Base-by-base conservation (phyloP, 2,797 vertebrate genomes). In the Rhabdophis nuchalis region DNA sequence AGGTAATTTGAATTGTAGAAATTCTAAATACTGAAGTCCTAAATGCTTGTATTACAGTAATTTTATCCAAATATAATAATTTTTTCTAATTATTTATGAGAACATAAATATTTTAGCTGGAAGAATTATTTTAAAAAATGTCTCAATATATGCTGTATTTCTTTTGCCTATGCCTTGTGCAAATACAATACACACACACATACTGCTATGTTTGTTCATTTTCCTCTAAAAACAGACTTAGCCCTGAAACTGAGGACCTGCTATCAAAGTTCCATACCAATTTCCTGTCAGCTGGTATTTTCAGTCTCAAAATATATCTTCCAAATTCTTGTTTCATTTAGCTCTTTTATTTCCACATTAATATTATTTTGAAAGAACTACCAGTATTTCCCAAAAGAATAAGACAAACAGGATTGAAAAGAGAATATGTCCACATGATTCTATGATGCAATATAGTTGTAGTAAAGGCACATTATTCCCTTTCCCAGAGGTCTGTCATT, bases 181-280 rank as follows among this genome's bases (percentile, higher is more conserved):
- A 89, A 54, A 89, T 11, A 41, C 9, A 64, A 32, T 56, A 23
- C 14, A 61, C 85, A 58, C 56, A 25, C 3, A 27, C 2, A n/a
- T n/a, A 10, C 58, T 85, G 46, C 91, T 86, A 56, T 89, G 32
- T 86, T 89, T 85, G 56, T 86, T 50, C 46, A 86, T 36, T 92
- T 92, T 32, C 27, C 58, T 88, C 77, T 89, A 86, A 92, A 92
- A 86, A 89, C 89, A 92, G 77, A 68, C 57, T 56, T 57, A 86
- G 68, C 58, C 77, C 86, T 92, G 88, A 92, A 23, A 13, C 58
- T 36, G 56, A 89, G 32, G 58, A 64, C 77, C 88, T 92, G 77
- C 91, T 89, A 29, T 56, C 88, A 86, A 61, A 50, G 88, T 85
- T 89, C 52, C 58, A 46, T 52, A 60, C 52, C 58, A 53, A 89